Evolutionary conservation across 2,888 invertebrate species (phyloP), one percentile per base, ranked within the genome.

Genomic region (Hymenopus coronatus): DNA sequence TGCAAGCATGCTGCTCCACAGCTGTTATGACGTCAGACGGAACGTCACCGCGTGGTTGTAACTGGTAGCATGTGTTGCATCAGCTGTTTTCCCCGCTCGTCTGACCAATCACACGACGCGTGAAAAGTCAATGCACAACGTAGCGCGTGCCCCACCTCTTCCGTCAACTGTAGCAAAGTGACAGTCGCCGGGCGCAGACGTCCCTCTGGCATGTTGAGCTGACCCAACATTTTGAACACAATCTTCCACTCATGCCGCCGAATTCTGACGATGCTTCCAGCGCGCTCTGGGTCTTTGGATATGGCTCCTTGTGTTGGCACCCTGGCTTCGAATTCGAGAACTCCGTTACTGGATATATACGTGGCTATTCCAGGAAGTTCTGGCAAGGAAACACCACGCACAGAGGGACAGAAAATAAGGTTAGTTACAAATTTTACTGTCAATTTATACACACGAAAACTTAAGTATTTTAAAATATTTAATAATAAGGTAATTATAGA

Each of bases 231-330:
- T 25, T 25, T 3, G 4, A 83, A 27, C 83, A 33, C 4, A 28
- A 25, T 9, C 70, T 3, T 30, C 28, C 27, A 15, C 81, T 9
- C n/a, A 88, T 84, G 85, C 28, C 30, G 40, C 46, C 20, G 0
- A 15, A 25, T 15, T 28, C 15, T 3, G 83, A 30, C 15, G 83
- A 82, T 2, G 6, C 25, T 14, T 9, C 88, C n/a, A 82, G 88
- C n/a, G 94, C 94, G 28, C 93, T 97, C 92, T 99, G 98, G 98
- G 95, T 99, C 40, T 99, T 99, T 92, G 99, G 98, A 0, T 99
- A 99, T 92, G 99, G 99, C 6, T 98, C 98, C 0, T 93, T 99
- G 87, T 97, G 98, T 93, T 99, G 99, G 99, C 96, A 97, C 93
- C 98, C 98, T 0, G 98, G 99, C 88, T 99, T 99, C 93, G 96